phyloP scores from a whole-genome alignment of 2,888 invertebrate genomes.

The Periphyllus acericola region DNA sequence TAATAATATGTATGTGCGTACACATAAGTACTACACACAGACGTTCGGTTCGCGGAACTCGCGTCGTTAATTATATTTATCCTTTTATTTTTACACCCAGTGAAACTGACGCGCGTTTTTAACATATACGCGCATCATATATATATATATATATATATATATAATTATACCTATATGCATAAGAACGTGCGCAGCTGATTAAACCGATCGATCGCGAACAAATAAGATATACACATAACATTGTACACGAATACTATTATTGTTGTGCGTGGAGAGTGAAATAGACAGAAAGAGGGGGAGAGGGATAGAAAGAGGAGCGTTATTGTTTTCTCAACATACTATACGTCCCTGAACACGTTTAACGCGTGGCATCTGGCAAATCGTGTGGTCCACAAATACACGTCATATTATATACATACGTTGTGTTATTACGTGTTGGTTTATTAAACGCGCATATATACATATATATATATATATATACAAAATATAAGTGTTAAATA shows the following conservation, averaged over 20 bases:
- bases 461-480: too few relatives aligned
- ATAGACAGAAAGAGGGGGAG: background rate
- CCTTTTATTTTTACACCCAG: background rate
- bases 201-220: background rate
- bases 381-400: conserved; percentile 40
- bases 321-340: background rate
- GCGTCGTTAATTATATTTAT: background rate
- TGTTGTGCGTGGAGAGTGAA: background rate
- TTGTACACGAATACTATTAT: background rate
- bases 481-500: conserved; percentile 1
- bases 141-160: background rate
- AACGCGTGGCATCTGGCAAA: conserved; percentile 51
- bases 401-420: background rate
- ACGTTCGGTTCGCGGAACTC: background rate
- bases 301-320: background rate
- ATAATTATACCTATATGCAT: background rate
- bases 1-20: background rate
- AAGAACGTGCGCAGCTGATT: background rate
- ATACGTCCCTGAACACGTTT: conserved; percentile 26
- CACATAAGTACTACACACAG: background rate
- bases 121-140: too few relatives aligned
- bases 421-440: background rate
- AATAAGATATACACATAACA: background rate
- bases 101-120: background rate
- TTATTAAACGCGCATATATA: background rate